These are phyloP conservation scores for Nibea albiflora DNA, from an alignment of 2,113 vertebrate genomes.

Conservation along the genomic window DNA sequence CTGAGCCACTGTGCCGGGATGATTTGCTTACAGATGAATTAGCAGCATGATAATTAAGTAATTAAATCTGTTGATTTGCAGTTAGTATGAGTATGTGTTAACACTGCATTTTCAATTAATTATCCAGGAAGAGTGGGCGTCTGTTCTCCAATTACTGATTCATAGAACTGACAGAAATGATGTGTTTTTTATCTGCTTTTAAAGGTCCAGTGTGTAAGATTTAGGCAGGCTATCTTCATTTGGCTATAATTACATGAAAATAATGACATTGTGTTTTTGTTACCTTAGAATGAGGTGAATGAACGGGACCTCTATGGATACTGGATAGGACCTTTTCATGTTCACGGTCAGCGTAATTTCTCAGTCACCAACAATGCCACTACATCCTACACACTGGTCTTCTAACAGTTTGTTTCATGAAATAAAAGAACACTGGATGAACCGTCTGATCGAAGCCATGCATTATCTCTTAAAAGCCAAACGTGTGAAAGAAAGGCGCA, in stretches of 20 bases:
- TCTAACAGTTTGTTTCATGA: neutral
- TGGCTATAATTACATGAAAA: no score
- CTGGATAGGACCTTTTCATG: no score
- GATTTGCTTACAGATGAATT: neutral
- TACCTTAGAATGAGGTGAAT: no score
- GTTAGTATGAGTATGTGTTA: neutral
- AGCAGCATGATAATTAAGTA: neutral
- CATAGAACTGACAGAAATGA: neutral
- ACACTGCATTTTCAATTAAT: neutral
- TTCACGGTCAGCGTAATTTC: no score
- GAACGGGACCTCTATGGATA: no score
- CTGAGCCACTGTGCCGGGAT: neutral
- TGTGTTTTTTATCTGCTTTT: neutral
- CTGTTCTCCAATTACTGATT: neutral
- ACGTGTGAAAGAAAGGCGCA: neutral
- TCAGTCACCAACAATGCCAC: no score
- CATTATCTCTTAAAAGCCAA: constrained; percentile 3
- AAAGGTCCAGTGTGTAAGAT: no score
- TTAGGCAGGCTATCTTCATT: no score
- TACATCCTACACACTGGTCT: no score
- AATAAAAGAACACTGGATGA: neutral
- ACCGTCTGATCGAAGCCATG: neutral
- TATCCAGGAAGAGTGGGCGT: neutral
- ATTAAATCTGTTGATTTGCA: neutral
- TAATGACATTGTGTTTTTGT: no score